Percentiles rank a stretch among this genome's conserved stretches.
phyloP scores from a whole-genome alignment of 2,888 invertebrate species.

The Griposia aprilina region DNA sequence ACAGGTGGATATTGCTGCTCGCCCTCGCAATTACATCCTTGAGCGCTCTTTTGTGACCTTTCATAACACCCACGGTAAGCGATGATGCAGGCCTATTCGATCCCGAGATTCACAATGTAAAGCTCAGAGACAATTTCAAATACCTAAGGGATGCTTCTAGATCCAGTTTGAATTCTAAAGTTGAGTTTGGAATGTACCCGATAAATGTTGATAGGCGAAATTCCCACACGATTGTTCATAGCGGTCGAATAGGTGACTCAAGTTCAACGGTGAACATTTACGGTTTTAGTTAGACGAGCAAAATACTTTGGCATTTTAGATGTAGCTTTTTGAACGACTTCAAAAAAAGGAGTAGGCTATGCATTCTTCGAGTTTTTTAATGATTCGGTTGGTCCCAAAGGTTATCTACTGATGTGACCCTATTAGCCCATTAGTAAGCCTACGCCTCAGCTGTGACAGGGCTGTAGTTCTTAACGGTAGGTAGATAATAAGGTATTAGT shows the following conservation, averaged over 20 bases:
- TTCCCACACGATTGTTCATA: slow-evolving; percentile 32
- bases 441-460: neutral
- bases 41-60: slow-evolving; percentile 52
- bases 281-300: neutral
- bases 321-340: neutral
- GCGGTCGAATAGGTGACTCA: slow-evolving; percentile 29
- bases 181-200: slow-evolving; percentile 18
- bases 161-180: slow-evolving; percentile 43
- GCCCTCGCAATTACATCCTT: slow-evolving; percentile 55
- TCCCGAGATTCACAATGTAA: slow-evolving; percentile 45
- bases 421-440: neutral
- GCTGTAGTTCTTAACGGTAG: neutral
- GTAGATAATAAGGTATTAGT: neutral
- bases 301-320: neutral
- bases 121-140: slow-evolving; percentile 30
- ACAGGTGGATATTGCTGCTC: slow-evolving; percentile 57
- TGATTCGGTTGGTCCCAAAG: neutral
- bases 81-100: slow-evolving; percentile 33
- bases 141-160: slow-evolving; percentile 10
- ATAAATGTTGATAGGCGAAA: slow-evolving; percentile 34
- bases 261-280: slow-evolving; percentile 6
- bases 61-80: slow-evolving; percentile 45
- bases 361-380: neutral
- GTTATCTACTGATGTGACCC: too few relatives aligned
- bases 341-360: neutral